Percentiles rank a stretch among this genome's conserved stretches.
phyloP scores from a whole-genome alignment of 2,888 invertebrate genomes.

The Scaptomyza polygonia region DNA sequence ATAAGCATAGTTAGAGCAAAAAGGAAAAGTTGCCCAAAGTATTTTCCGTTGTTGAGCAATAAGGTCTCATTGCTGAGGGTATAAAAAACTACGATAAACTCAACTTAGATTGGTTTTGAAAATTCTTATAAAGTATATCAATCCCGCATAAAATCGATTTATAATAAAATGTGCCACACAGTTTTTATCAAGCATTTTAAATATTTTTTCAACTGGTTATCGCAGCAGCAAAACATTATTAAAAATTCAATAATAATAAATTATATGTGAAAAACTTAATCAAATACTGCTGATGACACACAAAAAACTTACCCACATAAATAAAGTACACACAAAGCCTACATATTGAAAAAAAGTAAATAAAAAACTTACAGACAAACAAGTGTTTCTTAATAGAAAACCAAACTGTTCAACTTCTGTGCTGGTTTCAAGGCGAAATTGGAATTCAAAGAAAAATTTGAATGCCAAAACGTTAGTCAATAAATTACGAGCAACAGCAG shows the following conservation, averaged over 20 bases:
- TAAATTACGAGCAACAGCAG: slow-evolving; percentile 12
- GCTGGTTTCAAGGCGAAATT: slow-evolving; percentile 2
- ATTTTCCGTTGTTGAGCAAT: not conserved
- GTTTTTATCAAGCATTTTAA: slow-evolving; percentile 1
- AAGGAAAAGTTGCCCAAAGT: not conserved
- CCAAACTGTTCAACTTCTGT: not conserved
- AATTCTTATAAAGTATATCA: slow-evolving; percentile 3
- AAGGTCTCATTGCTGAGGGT: no score
- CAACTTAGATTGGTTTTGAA: not conserved
- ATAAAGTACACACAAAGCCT: not conserved
- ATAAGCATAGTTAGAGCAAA: not conserved
- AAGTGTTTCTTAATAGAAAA: slow-evolving; percentile 5
- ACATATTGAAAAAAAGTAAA: slow-evolving; percentile 3
- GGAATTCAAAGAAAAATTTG: not conserved
- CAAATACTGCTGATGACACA: slow-evolving; percentile 17
- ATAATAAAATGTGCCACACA: not conserved
- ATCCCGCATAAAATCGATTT: slow-evolving; percentile 2
- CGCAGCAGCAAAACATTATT: not conserved
- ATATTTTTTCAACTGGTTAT: slow-evolving; percentile 6
- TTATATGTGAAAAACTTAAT: slow-evolving; percentile 22
- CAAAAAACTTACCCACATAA: not conserved
- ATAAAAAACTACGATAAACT: no score
- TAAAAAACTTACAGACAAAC: not conserved
- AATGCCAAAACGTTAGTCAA: slow-evolving; percentile 35
- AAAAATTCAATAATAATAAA: slow-evolving; percentile 22